A percentile compares a stretch with the other conserved stretches of the same genome.
Conservation (phyloP, 2,888 invertebrate genomes). For the Aleiodes testaceus region DNA sequence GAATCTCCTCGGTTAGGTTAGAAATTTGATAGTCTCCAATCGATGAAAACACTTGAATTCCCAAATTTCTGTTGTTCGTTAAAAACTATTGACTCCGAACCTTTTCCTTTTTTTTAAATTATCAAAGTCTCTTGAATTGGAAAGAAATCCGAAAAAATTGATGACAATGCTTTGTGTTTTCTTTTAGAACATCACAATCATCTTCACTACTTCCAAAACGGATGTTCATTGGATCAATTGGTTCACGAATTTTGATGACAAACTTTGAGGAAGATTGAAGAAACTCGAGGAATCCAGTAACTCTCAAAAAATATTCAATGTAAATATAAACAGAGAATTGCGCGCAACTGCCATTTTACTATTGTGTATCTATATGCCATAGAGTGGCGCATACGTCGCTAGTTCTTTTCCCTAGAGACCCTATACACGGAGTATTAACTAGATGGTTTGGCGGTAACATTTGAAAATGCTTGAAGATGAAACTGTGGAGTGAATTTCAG, state of each 20-base stretch:
- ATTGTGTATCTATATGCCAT: background rate
- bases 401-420: no score
- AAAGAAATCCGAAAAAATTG: no score
- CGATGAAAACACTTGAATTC: constrained; percentile 2
- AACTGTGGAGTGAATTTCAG: no score
- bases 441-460: no score
- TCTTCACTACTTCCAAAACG: background rate
- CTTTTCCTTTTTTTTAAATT: background rate
- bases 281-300: constrained; percentile 3
- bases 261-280: background rate
- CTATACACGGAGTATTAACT: no score
- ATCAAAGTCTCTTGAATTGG: no score
- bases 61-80: background rate
- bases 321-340: constrained; percentile 66
- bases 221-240: background rate
- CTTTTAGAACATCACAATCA: constrained; percentile 12
- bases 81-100: background rate
- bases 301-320: constrained; percentile 49
- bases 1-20: constrained; percentile 55
- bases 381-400: no score
- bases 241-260: background rate
- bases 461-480: no score
- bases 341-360: constrained; percentile 64
- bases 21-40: constrained; percentile 42
- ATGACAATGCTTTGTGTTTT: no score